Evolutionary conservation across 2,888 invertebrate species (phyloP), one percentile per base, ranked within the genome.

Genomic region (Alloplasta piceator): DNA sequence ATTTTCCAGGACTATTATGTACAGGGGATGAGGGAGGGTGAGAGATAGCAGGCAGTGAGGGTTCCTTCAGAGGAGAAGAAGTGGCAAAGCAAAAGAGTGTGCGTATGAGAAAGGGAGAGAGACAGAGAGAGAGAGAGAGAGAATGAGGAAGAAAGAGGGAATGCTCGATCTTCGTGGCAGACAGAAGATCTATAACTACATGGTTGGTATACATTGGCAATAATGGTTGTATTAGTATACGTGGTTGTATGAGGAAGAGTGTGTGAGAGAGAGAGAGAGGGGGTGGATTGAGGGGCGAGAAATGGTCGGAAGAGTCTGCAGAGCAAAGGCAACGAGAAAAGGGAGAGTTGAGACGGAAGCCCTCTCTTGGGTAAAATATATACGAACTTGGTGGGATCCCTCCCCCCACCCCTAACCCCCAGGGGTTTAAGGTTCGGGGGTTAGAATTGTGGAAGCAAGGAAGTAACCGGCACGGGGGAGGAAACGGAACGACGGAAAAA

Each of bases 361-460:
- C 26, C 80, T 83, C 80, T 80, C 80, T 78, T 73, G 83, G 83
- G 82, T 78, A 74, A 82, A 80, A 80, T 80, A 83, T 26, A 26
- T 83, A 80, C 76, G 41, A 83, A 80, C 73, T 64, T 68, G 75
- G 48, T 63, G 63, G 61, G 70, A 26, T 26, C 26, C 26, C 26
- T 26, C 26, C 26, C 26, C 26, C 26, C 26, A 26, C 26, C 26
- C 26, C 26, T 26, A 26, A 26, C 26, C 26, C 26, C 48, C 16
- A 48, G 48, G 41, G 55, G 12, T 10, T 60, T 14, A 26, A 14
- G 73, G 73, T 64, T 64, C 41, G 39, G 58, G 64, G 66, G 50
- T 58, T 66, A 60, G 58, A 67, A 66, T 72, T 66, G 71, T 72
- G 66, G 50, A 66, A 67, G 48, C 72, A 66, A 64, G 74, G 66